These are phyloP conservation scores for Anarrhichthys ocellatus DNA, from an alignment of 2,113 vertebrate genomes.

Conservation along the genomic window DNA sequence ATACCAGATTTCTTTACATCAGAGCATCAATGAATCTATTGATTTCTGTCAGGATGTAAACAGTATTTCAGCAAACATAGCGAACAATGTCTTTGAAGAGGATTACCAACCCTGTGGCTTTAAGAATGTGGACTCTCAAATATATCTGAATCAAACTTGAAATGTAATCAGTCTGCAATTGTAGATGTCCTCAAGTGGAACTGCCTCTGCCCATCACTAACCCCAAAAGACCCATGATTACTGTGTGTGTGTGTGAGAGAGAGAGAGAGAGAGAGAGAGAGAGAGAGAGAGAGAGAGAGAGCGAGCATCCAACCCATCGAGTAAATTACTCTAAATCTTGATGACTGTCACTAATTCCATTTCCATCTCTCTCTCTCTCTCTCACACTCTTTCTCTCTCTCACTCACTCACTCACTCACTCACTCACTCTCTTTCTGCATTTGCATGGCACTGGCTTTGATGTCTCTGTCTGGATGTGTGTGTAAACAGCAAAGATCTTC, in stretches of 20 bases:
- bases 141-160: not conserved
- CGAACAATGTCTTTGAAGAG: not conserved
- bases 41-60: not conserved
- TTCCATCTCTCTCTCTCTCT: not conserved
- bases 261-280: not conserved
- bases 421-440: not conserved
- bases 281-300: not conserved
- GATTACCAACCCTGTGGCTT: not conserved
- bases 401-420: not conserved
- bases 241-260: not conserved
- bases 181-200: slow-evolving; percentile 1
- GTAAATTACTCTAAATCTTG: slow-evolving; percentile 51
- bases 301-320: slow-evolving; percentile 3
- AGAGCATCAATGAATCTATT: too few species aligned
- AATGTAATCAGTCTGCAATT: not conserved
- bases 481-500: slow-evolving; percentile 13
- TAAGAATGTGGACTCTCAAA: not conserved
- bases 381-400: not conserved
- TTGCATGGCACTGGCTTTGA: slow-evolving; percentile 26
- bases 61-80: not conserved
- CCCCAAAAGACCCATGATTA: not conserved
- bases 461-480: slow-evolving; percentile 8
- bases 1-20: too few species aligned
- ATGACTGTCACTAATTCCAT: slow-evolving; percentile 46
- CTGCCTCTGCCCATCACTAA: not conserved